Evolutionary conservation across 2,113 vertebrate genomes (phyloP), one percentile per base, ranked within the genome.

Genomic region (Mohoua ochrocephala): DNA sequence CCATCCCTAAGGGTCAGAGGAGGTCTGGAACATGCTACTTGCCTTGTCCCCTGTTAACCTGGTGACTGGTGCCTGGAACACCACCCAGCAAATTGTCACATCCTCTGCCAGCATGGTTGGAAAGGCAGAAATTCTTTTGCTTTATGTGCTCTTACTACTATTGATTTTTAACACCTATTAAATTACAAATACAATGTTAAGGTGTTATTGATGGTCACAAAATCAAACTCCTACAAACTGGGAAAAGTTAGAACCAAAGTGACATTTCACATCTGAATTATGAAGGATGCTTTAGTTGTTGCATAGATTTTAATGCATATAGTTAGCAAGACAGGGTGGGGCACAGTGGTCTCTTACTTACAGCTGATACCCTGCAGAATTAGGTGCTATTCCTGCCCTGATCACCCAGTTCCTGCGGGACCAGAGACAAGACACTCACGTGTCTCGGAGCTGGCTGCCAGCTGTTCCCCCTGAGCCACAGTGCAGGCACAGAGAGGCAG

Each of bases 391-490:
- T 82, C 33, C 47, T 82, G 56, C 33, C 13, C 33, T 67, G 27
- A 50, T 56, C 87, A 63, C n/a, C 4, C 2, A 4, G 19, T 15
- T 91, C 39, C 35, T 61, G 13, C 59, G 59, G n/a, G 24, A 91
- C 50, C 39, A 86, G 54, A 67, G 42, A 18, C 10, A 37, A 60
- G 77, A 35, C 21, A 11, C 13, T 41, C 10, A 2, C 0, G 1
- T 23, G 22, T 52, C 27, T 76, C 50, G 44, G 57, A 69, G 35
- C 42, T 76, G 59, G 47, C 52, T 81, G 60, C 35, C 84, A 27
- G 28, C 22, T 50, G 6, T 17, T 85, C 35, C 70, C 57, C 18
- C n/a, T 52, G 59, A 84, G 33, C 13, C 1, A 0, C 0, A 0
- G 15, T 33, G 33, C 50, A 9, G 5, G 33, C 64, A 70, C 28